These are phyloP conservation scores for Peromyscus polionotus DNA, from an alignment of 2,113 vertebrate genomes.

Conservation along the genomic window DNA sequence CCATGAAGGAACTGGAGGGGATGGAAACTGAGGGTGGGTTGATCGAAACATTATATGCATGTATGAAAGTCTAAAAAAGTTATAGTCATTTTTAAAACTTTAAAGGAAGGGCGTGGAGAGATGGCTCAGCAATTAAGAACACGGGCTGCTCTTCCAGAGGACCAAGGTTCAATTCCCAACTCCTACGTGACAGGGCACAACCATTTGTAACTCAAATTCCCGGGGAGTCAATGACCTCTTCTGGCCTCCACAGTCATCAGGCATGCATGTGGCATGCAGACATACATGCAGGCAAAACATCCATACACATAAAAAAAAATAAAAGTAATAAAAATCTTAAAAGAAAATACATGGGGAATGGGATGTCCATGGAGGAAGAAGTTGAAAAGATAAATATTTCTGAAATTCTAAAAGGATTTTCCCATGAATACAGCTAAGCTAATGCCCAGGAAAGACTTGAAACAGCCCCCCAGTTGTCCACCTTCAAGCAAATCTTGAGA, in stretches of 20 bases:
- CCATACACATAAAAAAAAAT: background rate
- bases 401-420: background rate
- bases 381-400: slow-evolving; percentile 3
- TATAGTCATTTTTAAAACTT: background rate
- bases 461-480: background rate
- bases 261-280: too few relatives aligned
- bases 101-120: background rate
- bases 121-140: background rate
- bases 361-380: background rate
- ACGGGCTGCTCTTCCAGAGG: background rate
- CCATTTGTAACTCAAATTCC: background rate
- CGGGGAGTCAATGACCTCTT: background rate
- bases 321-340: background rate
- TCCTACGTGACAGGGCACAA: background rate
- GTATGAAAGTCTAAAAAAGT: background rate
- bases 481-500: background rate
- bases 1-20: too few relatives aligned
- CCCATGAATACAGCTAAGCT: background rate
- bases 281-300: background rate
- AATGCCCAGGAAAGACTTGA: background rate
- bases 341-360: background rate
- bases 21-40: background rate
- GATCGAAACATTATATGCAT: background rate
- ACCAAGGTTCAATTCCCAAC: background rate
- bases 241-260: background rate